A percentile compares a stretch with the other conserved stretches of the same genome.
Conservation (phyloP, 2,797 vertebrate species). For the Poeciliopsis infans region DNA sequence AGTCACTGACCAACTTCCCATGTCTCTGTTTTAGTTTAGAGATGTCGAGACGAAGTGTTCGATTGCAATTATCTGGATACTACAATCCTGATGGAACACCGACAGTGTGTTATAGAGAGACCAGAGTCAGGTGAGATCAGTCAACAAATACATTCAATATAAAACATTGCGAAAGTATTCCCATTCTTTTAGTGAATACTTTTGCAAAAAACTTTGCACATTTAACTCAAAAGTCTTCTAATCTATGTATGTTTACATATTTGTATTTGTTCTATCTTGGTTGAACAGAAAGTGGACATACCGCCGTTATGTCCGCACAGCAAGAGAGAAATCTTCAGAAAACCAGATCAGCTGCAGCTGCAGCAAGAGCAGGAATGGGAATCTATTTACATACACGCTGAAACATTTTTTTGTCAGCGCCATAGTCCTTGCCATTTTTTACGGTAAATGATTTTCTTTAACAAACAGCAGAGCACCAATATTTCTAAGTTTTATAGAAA, state of each 20-base stretch:
- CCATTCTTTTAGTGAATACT: background rate
- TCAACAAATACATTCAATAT: background rate
- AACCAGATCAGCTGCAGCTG: background rate
- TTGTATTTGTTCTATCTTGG: too few relatives aligned
- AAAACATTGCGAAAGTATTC: background rate
- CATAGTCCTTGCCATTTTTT: background rate
- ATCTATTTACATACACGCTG: background rate
- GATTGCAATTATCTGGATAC: background rate
- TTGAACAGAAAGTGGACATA: too few relatives aligned
- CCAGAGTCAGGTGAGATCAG: background rate
- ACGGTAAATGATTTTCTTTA: background rate
- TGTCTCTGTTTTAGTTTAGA: background rate
- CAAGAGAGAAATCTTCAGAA: background rate
- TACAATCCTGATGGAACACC: background rate
- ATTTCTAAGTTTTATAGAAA: background rate
- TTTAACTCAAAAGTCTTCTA: too few relatives aligned
- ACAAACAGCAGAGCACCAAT: background rate
- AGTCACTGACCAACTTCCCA: background rate
- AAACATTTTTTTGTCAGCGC: background rate
- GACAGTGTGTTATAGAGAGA: background rate
- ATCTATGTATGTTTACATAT: too few relatives aligned
- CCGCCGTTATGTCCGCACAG: too few relatives aligned
- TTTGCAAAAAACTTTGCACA: too few relatives aligned
- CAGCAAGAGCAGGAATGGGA: background rate
- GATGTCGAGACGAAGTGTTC: background rate